Evolutionary conservation across 2,113 vertebrate genomes (phyloP), one percentile per base, ranked within the genome.

Genomic region (Columba livia): DNA sequence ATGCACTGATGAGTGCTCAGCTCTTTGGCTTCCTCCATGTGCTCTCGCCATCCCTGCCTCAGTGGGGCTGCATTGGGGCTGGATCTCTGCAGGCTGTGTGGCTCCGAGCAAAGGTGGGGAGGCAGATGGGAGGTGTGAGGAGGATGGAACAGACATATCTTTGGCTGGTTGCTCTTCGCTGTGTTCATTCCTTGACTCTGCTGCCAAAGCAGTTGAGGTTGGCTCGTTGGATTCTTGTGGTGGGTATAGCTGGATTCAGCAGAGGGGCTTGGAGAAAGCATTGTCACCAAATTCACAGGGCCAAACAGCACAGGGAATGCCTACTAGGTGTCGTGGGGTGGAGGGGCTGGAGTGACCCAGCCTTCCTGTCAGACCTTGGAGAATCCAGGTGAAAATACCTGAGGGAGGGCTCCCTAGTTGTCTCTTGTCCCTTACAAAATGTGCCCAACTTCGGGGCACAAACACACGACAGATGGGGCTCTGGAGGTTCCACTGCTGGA

Each of bases 391-490:
- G 1, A 78, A 26, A 23, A 19, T 44, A 4, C 31, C 40, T 1
- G 0, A 5, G 31, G 24, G 72, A 84, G 19, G 6, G 20, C n/a
- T 60, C 31, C 0, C 0, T 3, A 2, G 0, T 38, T 54, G 28
- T 15, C 51, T 56, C 40, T 56, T 28, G 31, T 60, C 15, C 34
- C 18, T 69, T 69, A 24, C 0, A 5, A 42, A 32, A 20, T 24
- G 23, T 79, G 31, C 29, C 21, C 44, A 9, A 26, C 11, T 58
- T 25, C 58, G 50, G 32, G 64, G n/a, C 73, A 57, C 29, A 50
- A 50, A 48, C n/a, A 47, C n/a, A 8, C 2, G 4, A 25, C 48
- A 54, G 9, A 15, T 0, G 2, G 16, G 38, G 17, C 57, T 87
- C n/a, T 2, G 7, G 61, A 74, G 61, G 6, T 91, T 66, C 92